Evolutionary conservation across 1,140 invertebrate species (phyloP).

Genomic region (Pogonus chalceus): DNA sequence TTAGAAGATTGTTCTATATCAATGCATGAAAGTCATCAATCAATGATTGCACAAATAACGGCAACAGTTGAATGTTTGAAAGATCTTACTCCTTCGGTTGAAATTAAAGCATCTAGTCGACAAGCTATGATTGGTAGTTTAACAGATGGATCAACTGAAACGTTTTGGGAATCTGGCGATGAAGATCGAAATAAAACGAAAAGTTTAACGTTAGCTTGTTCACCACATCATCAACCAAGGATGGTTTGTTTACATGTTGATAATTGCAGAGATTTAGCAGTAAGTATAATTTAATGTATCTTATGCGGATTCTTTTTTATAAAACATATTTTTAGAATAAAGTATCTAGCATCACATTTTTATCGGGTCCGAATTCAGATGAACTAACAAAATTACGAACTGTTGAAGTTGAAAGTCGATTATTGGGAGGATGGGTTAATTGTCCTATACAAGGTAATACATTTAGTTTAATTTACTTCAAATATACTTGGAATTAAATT

Average conservation of each 20-base stretch:
- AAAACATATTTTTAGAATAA: constrained; percentile 63
- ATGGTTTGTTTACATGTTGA: constrained; percentile 83
- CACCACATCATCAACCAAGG: constrained; percentile 47
- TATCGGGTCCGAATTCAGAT: constrained; percentile 66
- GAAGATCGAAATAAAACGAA: constrained; percentile 91
- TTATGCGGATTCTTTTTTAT: too few species aligned
- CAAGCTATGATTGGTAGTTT: constrained; percentile 88
- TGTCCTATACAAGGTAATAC: constrained; percentile 67
- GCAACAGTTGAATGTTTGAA: constrained; percentile 53
- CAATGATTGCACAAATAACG: constrained; percentile 25
- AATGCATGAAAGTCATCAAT: constrained; percentile 50
- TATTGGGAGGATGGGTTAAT: constrained; percentile 72
- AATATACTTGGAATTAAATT: constrained; percentile 8
- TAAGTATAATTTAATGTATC: constrained; percentile 37
- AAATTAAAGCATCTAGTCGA: constrained; percentile 83
- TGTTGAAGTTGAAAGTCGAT: constrained; percentile 72
- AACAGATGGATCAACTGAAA: constrained; percentile 90
- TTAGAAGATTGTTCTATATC: constrained; percentile 45
- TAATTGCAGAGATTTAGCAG: constrained; percentile 81
- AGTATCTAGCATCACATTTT: constrained; percentile 71
- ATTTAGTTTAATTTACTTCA: too few species aligned
- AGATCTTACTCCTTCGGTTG: constrained; percentile 64
- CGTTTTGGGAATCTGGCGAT: constrained; percentile 98
- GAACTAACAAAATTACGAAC: constrained; percentile 70
- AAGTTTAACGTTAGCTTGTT: constrained; percentile 43